Conservation (phyloP, 35 echinoderm and acorn worm species). For the Apostichopus japonicus region DNA sequence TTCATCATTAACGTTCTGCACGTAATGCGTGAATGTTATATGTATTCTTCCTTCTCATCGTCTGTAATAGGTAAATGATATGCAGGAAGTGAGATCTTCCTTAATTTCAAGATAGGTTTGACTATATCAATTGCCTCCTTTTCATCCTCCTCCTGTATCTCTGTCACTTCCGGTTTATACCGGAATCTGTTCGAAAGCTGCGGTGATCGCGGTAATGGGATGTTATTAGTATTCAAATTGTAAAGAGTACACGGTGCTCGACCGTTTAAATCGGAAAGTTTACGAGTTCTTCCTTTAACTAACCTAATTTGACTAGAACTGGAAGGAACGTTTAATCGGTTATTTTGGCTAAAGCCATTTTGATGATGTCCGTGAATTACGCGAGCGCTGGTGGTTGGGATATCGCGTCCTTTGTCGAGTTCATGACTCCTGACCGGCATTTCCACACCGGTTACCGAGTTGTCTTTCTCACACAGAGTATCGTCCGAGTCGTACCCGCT, state of each 20-base stretch:
- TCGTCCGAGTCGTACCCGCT: slow-evolving; percentile 44
- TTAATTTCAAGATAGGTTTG: slow-evolving; percentile 39
- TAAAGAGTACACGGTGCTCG: background rate
- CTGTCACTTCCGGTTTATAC: slow-evolving; percentile 57
- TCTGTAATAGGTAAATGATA: slow-evolving; percentile 67
- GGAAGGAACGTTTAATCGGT: background rate
- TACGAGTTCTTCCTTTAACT: background rate
- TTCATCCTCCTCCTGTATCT: slow-evolving; percentile 15
- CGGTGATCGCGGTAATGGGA: background rate
- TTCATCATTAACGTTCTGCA: too few species aligned
- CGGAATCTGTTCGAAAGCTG: slow-evolving; percentile 55
- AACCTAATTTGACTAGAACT: background rate
- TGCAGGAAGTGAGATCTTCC: slow-evolving; percentile 85
- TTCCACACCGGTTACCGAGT: background rate
- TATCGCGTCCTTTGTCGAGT: too few species aligned
- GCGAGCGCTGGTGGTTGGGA: too few species aligned
- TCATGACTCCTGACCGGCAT: too few species aligned
- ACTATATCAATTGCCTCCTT: background rate
- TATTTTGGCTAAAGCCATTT: background rate
- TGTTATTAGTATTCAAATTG: slow-evolving; percentile 20
- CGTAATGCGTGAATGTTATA: background rate
- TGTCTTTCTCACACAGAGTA: slow-evolving; percentile 15
- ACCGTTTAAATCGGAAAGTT: background rate
- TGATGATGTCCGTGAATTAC: background rate
- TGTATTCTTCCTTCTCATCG: slow-evolving; percentile 50